Evolutionary conservation across 2,797 vertebrate species (phyloP).

Genomic region (Pempheris klunzingeri): DNA sequence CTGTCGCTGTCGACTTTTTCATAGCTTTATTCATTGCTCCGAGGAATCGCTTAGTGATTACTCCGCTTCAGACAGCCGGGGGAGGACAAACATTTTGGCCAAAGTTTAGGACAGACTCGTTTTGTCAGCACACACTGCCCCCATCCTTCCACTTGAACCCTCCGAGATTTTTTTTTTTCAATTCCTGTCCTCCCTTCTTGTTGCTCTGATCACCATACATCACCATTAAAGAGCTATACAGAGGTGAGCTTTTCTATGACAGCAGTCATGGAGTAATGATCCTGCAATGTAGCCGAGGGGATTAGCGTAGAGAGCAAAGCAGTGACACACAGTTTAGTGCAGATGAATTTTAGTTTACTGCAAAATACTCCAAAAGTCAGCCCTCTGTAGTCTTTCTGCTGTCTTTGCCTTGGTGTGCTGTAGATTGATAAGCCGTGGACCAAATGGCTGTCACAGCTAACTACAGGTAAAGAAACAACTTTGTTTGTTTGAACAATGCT

Average conservation of each 20-base stretch:
- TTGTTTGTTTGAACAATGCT: slow-evolving; percentile 81
- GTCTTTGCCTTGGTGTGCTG: neutral
- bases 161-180: slow-evolving; percentile 42
- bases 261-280: slow-evolving; percentile 2
- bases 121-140: slow-evolving; percentile 33
- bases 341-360: too few relatives aligned
- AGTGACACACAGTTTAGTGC: neutral
- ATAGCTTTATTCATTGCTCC: slow-evolving; percentile 33
- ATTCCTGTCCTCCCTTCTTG: slow-evolving; percentile 30
- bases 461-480: slow-evolving; percentile 70
- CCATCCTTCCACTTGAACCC: slow-evolving; percentile 32
- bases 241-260: slow-evolving; percentile 4
- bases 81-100: slow-evolving; percentile 23
- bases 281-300: neutral
- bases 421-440: neutral
- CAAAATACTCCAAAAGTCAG: neutral
- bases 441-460: slow-evolving; percentile 22
- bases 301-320: slow-evolving; percentile 1
- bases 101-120: slow-evolving; percentile 28
- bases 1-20: slow-evolving; percentile 2
- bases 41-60: slow-evolving; percentile 13
- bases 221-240: slow-evolving; percentile 7
- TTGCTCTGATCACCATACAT: slow-evolving; percentile 11
- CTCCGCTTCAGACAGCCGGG: slow-evolving; percentile 15
- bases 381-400: neutral